These are phyloP conservation scores for Camptogramma bilineatum DNA, from an alignment of 2,888 invertebrate species.

Conservation along the genomic window DNA sequence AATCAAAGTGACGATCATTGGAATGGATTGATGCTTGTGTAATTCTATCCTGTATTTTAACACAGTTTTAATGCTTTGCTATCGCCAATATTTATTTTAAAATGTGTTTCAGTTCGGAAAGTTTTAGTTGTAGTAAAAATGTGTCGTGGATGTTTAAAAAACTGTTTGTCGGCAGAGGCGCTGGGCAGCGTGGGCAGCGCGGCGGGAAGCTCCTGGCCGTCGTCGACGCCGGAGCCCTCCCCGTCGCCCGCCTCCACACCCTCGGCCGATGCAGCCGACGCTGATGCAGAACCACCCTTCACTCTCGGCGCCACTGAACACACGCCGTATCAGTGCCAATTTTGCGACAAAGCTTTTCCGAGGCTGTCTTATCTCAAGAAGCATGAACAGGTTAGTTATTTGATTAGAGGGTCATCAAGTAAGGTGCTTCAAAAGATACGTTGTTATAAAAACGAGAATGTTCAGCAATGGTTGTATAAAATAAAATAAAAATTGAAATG, in stretches of 20 bases:
- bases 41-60: no score
- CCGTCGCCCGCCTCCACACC: conserved; percentile 88
- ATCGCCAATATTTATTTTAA: no score
- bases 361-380: conserved; percentile 94
- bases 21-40: no score
- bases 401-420: no score
- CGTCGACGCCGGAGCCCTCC: conserved; percentile 87
- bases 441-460: not conserved
- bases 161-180: conserved; percentile 79
- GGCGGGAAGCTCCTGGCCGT: conserved; percentile 89
- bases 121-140: no score
- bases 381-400: conserved; percentile 95
- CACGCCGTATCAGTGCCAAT: conserved; percentile 95
- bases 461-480: no score
- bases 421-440: not conserved
- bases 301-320: conserved; percentile 89
- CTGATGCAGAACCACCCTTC: conserved; percentile 87
- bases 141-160: no score
- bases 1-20: no score
- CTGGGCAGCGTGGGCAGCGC: conserved; percentile 88
- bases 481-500: no score
- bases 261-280: conserved; percentile 87
- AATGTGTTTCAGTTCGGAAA: no score
- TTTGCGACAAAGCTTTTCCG: conserved; percentile 96
- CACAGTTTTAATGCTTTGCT: no score